Base-by-base conservation (phyloP, 2,888 invertebrate genomes). In the Epinotia nisella region DNA sequence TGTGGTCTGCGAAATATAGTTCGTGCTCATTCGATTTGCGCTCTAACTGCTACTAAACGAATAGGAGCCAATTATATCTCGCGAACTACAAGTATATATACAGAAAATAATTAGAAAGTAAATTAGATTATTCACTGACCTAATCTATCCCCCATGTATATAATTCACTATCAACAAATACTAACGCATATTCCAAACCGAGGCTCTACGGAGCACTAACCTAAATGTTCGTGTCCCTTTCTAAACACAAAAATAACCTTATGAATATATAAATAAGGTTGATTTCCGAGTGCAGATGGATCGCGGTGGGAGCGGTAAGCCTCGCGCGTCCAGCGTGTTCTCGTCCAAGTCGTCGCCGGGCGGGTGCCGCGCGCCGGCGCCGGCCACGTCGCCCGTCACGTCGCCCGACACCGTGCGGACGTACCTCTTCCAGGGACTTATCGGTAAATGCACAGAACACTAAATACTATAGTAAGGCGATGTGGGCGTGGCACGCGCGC, bases 321-420 rank as follows among this genome's bases (percentile, higher is more conserved):
- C 96, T 78, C 95, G 98, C 55, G 96, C 97, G 0, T 96, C 97
- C 0, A 98, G 98, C 85, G 96, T 98, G 68, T 98, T 98, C 96
- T 98, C 98, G 3, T 96, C 97, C 74, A 98, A 99, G 90, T 98
- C 98, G 11, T 97, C 98, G 0, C 87, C 98, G 61, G 97, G 97
- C 84, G 96, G 97, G 51, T 89, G 97, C 85, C 95, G 98, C 7
- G 98, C 98, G 83, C 97, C 97, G 78, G 96, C 98, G 82, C 96
- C 97, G 59, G 96, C 97, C 76, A 97, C 97, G 15, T 97, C 97
- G 3, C 96, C 97, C 0, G 96, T 97, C n/a, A 97, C 97, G 0
- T 98, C 98, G 70, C 98, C 98, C 0, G 98, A 98, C 78, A 96
- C 97, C 29, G 96, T 97, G 0, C 94, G 98, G 76, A 98, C 97